These are phyloP conservation scores for Blennius ocellaris DNA, from an alignment of 2,113 vertebrate species.

Conservation along the genomic window DNA sequence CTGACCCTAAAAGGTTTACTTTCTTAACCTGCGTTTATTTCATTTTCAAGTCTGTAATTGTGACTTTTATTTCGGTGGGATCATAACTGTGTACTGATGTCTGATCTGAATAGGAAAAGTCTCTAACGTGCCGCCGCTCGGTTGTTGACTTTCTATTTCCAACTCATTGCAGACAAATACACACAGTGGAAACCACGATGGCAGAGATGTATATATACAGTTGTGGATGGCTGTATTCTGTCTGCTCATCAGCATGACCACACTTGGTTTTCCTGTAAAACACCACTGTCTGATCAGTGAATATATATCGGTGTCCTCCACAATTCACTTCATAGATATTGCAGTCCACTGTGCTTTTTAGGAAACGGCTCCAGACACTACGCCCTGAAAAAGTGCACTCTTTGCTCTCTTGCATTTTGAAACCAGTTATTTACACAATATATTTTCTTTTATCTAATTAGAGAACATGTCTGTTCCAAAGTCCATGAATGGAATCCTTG, in stretches of 20 bases:
- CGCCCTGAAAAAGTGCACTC: constrained; percentile 57
- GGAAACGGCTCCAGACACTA: constrained; percentile 65
- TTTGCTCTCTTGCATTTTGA: constrained; percentile 57
- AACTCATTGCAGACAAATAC: constrained; percentile 54
- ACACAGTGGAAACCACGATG: constrained; percentile 67
- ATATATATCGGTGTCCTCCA: constrained; percentile 55
- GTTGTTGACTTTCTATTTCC: constrained; percentile 69
- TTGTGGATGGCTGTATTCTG: constrained; percentile 45
- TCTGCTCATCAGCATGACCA: constrained; percentile 65
- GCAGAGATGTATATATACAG: constrained; percentile 47
- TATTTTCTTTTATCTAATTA: constrained; percentile 61
- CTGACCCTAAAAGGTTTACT: constrained; percentile 19
- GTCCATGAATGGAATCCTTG: constrained; percentile 49
- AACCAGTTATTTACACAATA: constrained; percentile 64
- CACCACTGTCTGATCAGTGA: constrained; percentile 66
- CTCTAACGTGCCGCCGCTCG: constrained; percentile 38
- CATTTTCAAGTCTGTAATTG: constrained; percentile 48
- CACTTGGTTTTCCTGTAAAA: constrained; percentile 73
- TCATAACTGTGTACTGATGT: constrained; percentile 48
- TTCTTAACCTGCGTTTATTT: constrained; percentile 23
- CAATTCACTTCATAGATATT: constrained; percentile 61
- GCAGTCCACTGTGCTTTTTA: constrained; percentile 44
- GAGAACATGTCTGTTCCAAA: constrained; percentile 41
- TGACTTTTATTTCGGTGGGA: constrained; percentile 14
- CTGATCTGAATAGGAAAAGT: constrained; percentile 9